These are phyloP conservation scores for Sepiola atlantica DNA, from an alignment of 2,888 invertebrate genomes.

Conservation along the genomic window DNA sequence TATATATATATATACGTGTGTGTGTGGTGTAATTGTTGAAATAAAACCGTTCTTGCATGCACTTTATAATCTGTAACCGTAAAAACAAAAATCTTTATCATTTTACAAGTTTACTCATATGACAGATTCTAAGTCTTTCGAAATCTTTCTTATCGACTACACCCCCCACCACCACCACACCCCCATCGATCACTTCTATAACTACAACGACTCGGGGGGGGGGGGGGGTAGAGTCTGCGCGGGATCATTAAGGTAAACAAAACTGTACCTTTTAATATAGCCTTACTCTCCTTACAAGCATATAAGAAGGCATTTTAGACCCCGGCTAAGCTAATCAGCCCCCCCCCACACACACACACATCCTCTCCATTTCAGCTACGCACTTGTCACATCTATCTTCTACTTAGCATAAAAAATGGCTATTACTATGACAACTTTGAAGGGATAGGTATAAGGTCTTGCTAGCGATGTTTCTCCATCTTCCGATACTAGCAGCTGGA, in stretches of 20 bases:
- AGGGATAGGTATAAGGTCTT: background rate
- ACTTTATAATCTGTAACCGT: no score
- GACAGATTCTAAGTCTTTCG: no score
- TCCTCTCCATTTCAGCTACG: background rate
- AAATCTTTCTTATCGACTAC: no score
- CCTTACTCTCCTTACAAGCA: background rate
- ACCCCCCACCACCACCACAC: background rate
- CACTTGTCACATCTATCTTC: background rate
- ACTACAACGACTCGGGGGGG: background rate
- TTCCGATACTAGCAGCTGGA: background rate
- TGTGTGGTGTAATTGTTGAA: no score
- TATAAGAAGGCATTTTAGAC: background rate
- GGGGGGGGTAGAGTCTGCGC: background rate
- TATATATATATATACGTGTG: no score
- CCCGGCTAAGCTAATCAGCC: background rate
- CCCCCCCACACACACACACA: background rate
- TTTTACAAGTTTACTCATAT: no score
- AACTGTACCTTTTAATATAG: background rate
- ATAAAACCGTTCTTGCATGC: no score
- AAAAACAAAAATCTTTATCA: no score
- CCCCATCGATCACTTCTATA: background rate
- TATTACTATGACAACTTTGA: slow-evolving; percentile 6
- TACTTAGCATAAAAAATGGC: background rate
- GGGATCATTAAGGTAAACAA: background rate
- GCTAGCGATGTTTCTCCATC: background rate